A percentile compares a stretch with the other conserved stretches of the same genome.
These are phyloP conservation scores for Caenorhabditis sp. DNA, from an alignment of 2,888 invertebrate species.

Conservation along the genomic window DNA sequence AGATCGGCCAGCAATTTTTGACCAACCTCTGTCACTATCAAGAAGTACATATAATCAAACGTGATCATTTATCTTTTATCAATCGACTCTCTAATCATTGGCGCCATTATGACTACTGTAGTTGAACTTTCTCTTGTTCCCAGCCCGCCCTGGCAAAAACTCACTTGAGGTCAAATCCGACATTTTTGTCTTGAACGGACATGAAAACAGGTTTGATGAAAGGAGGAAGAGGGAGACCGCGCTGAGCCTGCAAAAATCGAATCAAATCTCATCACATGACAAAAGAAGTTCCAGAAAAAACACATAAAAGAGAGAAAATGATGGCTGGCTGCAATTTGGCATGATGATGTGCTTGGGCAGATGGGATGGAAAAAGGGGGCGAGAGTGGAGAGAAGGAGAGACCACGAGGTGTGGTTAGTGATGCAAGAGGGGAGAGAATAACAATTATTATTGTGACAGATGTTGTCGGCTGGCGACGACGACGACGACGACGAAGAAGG, in stretches of 20 bases:
- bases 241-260: constrained; percentile 37
- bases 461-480: background rate
- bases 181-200: constrained; percentile 44
- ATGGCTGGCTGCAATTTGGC: background rate
- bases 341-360: background rate
- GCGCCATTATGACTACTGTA: too few species aligned
- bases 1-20: too few species aligned
- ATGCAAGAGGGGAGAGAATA: constrained; percentile 1
- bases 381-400: constrained; percentile 1
- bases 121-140: too few species aligned
- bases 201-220: constrained; percentile 43
- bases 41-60: too few species aligned
- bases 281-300: background rate
- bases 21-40: too few species aligned
- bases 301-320: background rate
- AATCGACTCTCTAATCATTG: too few species aligned
- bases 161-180: constrained; percentile 46
- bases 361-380: background rate
- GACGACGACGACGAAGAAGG: background rate
- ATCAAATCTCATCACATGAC: background rate
- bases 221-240: constrained; percentile 48
- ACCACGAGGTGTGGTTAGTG: background rate
- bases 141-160: too few species aligned
- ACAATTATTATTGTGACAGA: constrained; percentile 1
- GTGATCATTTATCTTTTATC: too few species aligned